Evolutionary conservation across 1,140 invertebrate genomes (phyloP).

Genomic region (Bursaphelenchus mucronatus): DNA sequence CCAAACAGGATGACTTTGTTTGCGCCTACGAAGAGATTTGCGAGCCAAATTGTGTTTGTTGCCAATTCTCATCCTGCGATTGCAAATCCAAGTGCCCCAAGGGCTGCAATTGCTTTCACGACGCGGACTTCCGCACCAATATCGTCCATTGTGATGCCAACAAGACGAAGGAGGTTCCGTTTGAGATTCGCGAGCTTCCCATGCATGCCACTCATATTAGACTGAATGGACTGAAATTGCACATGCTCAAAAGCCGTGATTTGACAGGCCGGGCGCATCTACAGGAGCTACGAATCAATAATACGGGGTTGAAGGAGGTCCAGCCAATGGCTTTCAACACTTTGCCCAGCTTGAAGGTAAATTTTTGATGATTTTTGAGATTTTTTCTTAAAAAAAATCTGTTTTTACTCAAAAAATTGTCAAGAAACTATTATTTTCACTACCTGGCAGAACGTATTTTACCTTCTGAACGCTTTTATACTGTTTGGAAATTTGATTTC

Average conservation of each 20-base stretch:
- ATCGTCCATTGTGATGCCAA: conserved; percentile 36
- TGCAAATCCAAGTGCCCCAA: conserved; percentile 53
- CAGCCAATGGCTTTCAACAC: conserved; percentile 50
- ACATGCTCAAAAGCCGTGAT: conserved; percentile 36
- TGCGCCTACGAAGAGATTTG: conserved; percentile 43
- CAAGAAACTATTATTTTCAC: too few species aligned
- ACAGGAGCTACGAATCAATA: conserved; percentile 46
- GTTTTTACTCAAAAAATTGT: too few species aligned
- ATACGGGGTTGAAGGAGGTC: conserved; percentile 37
- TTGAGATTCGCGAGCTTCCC: conserved; percentile 33
- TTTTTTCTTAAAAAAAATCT: too few species aligned
- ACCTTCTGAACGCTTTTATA: too few species aligned
- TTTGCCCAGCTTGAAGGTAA: conserved; percentile 35
- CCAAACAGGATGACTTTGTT: conserved; percentile 30
- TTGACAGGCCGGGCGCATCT: conserved; percentile 45
- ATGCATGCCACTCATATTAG: conserved; percentile 54
- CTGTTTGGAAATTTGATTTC: too few species aligned
- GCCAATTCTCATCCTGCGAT: conserved; percentile 52
- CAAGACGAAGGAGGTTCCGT: conserved; percentile 1
- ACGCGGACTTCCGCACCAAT: conserved; percentile 38
- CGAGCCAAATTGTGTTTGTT: conserved; percentile 52
- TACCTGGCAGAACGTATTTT: too few species aligned
- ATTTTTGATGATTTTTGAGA: conserved; percentile 5
- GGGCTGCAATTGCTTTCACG: conserved; percentile 50
- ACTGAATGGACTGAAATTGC: conserved; percentile 37